These are phyloP conservation scores for Andricus grossulariae DNA, from an alignment of 1,140 invertebrate genomes.

Conservation along the genomic window DNA sequence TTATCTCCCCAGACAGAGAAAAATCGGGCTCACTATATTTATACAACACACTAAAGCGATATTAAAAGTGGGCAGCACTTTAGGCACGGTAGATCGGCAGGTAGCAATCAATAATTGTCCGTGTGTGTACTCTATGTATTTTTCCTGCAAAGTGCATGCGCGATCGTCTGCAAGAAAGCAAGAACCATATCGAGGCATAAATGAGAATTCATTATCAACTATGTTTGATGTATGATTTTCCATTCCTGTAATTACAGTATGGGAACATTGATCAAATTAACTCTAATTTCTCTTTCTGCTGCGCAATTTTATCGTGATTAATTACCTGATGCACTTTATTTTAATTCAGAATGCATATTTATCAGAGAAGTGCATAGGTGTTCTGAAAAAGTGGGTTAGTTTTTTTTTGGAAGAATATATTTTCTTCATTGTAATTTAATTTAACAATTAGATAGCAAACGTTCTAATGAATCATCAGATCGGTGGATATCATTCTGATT, in stretches of 20 bases:
- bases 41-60: slow-evolving; percentile 7
- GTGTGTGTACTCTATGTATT: slow-evolving; percentile 12
- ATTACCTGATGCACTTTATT: neutral
- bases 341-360: neutral
- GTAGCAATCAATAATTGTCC: slow-evolving; percentile 29
- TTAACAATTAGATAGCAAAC: too few relatives aligned
- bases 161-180: slow-evolving; percentile 12
- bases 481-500: too few relatives aligned
- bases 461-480: too few relatives aligned
- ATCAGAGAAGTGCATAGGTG: neutral
- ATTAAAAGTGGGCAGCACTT: slow-evolving; percentile 29
- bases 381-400: too few relatives aligned
- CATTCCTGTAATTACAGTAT: neutral
- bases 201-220: slow-evolving; percentile 27
- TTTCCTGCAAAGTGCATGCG: slow-evolving; percentile 22
- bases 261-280: slow-evolving; percentile 4
- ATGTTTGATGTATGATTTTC: neutral
- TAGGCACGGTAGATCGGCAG: slow-evolving; percentile 21
- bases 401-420: too few relatives aligned
- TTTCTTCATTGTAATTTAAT: too few relatives aligned
- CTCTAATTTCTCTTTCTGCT: neutral
- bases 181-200: slow-evolving; percentile 11
- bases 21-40: slow-evolving; percentile 12
- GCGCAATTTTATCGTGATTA: neutral
- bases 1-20: slow-evolving; percentile 21